Evolutionary conservation across 2,113 vertebrate genomes (phyloP).

Genomic region (Bos indicus): DNA sequence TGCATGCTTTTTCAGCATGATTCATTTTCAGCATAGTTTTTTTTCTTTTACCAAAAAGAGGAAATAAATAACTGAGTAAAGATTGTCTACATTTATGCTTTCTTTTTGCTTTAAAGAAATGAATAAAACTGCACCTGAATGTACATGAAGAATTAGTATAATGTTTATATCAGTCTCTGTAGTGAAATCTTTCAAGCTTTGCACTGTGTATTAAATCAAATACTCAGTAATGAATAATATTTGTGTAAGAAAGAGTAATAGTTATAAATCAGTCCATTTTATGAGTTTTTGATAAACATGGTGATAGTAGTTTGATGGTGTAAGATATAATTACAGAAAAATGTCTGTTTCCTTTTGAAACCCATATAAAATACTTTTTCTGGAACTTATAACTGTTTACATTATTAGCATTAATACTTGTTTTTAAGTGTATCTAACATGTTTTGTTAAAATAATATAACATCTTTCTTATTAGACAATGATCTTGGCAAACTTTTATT

Average conservation of each 20-base stretch:
- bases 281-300: neutral
- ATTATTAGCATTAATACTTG: neutral
- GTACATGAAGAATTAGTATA: neutral
- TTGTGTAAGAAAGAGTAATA: neutral
- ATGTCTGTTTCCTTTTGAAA: neutral
- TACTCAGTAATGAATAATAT: neutral
- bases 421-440: neutral
- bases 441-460: neutral
- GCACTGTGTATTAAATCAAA: neutral
- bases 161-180: neutral
- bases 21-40: neutral
- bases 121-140: neutral
- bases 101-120: neutral
- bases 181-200: neutral
- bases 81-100: neutral
- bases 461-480: conserved; percentile 78
- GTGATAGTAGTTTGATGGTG: neutral
- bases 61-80: neutral
- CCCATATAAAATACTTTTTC: neutral
- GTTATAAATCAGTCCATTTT: neutral
- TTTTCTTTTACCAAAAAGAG: neutral
- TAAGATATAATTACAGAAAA: conserved; percentile 20
- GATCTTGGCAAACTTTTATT: conserved; percentile 84
- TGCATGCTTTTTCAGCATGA: neutral
- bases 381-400: neutral